Evolutionary conservation across 2,113 vertebrate genomes (phyloP), one percentile per base, ranked within the genome.

Genomic region (Datnioides undecimradiatus): DNA sequence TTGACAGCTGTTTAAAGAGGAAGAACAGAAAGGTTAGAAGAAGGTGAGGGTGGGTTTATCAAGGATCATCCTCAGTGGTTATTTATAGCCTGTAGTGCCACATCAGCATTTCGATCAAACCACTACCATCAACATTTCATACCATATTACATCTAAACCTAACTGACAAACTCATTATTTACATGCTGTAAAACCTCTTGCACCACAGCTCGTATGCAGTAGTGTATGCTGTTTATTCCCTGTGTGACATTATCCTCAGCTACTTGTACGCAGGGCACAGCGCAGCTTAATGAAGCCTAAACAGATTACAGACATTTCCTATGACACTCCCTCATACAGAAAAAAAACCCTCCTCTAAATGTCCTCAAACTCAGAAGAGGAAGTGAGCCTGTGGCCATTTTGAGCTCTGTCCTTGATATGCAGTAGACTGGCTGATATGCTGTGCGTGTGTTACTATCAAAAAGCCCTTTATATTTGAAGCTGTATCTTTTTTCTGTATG

Each of bases 371-470:
- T 9, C 45, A 78, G 52, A 88, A 74, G 74, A 88, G 91, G 88
- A 91, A 91, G 85, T 86, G 67, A 84, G 72, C 41, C 59, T 80
- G 73, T 80, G 77, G 76, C 82, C 87, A 82, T 85, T 89, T 89
- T 87, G 69, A 75, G 67, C 41, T 51, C 34, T 80, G 78, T 74
- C 57, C 67, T 63, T 79, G 46, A 76, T 51, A 46, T 75, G 65
- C 60, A 54, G 25, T 27, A 64, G 19, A 55, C 38, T 46, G 8
- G 19, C 14, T 64, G 34, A 43, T 40, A 33, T 23, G 17, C 4
- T 34, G 13, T 17, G 12, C 64, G 41, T 29, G 74, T 46, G 16
- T 52, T 41, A 8, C 31, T 63, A 23, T 62, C 8, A 58, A 58
- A 58, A 51, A 52, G 49, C 19, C 62, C 33, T 59, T 77, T 11